These are phyloP conservation scores for Sarcophaga bullata DNA, from an alignment of 1,140 invertebrate species.

Conservation along the genomic window DNA sequence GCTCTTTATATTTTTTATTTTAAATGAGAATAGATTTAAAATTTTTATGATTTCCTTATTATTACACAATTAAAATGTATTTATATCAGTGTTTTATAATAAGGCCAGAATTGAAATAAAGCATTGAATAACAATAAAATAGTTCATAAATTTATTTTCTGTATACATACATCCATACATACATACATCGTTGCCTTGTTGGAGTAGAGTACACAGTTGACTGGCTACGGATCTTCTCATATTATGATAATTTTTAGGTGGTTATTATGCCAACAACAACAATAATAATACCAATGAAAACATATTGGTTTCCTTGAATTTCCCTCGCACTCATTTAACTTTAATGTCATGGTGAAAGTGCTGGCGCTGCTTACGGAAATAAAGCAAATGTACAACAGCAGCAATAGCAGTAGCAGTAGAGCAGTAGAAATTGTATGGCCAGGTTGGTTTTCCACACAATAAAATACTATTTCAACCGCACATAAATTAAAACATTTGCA, in stretches of 20 bases:
- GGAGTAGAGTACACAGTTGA: not conserved
- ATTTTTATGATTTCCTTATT: not conserved
- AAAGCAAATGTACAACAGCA: no score
- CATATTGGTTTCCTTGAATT: slow-evolving; percentile 18
- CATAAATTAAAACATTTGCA: slow-evolving; percentile 41
- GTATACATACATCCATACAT: not conserved
- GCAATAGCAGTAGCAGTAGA: not conserved
- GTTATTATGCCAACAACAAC: slow-evolving; percentile 2
- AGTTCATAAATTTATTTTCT: not conserved
- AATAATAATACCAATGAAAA: not conserved
- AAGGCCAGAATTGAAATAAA: no score
- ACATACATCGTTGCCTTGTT: no score
- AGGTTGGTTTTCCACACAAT: slow-evolving; percentile 23
- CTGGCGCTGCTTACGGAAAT: not conserved
- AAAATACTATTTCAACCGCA: slow-evolving; percentile 22
- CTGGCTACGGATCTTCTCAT: not conserved
- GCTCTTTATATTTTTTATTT: no score
- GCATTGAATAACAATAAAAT: slow-evolving; percentile 13
- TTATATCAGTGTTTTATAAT: no score
- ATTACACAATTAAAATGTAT: no score
- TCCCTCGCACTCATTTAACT: slow-evolving; percentile 13
- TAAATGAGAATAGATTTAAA: not conserved
- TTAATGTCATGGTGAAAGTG: not conserved
- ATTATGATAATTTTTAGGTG: not conserved
- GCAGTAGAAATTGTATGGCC: not conserved